Base-by-base conservation (phyloP, 2,797 vertebrate species). In the Falco columbarius region DNA sequence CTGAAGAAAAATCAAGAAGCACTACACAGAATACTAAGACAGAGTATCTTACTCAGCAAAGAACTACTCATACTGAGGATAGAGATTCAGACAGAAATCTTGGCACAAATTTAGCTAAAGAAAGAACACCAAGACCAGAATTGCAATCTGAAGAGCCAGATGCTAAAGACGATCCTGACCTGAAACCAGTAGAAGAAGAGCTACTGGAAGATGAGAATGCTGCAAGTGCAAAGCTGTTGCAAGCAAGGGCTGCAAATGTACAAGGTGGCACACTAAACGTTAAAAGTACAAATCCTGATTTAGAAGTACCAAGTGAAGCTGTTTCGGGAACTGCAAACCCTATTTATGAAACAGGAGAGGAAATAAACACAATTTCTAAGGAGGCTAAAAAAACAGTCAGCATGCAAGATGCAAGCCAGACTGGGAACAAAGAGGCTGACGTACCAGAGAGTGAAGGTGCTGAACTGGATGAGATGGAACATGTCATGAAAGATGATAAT, bases 141-240 rank as follows among this genome's bases (percentile, higher is more conserved):
- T 16, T 93, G 44, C 71, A 72, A 3, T n/a, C 86, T 22, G 73
- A 83, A 67, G 89, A 96, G 18, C 7, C 54, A 24, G 89, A 93
- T 40, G 90, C 81, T 22, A 95, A 94, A 24, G 97, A 97, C 4
- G 70, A 96, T 5, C 83, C 95, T 18, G 36, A 86, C 26, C 49
- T 88, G 63, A 95, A 89, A 89, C 82, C 93, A 92, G 19, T 3
- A 51, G 85, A 90, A 9, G 98, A 98, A 72, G 98, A 98, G 79
- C 96, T 99, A 8, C 97, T 99, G 74, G 99, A 99, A 96, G 99
- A 99, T 96, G 99, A 99, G 98, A 99, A 99, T 67, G 99, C 99
- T 67, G 58, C 97, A 32, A 98, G 95, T 44, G 98, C 98, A 56
- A 94, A 90, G 66, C 74, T 94, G 51, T 97, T 93, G 10, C 93